phyloP scores from a whole-genome alignment of 2,888 invertebrate species.

The Calameuta idolon region DNA sequence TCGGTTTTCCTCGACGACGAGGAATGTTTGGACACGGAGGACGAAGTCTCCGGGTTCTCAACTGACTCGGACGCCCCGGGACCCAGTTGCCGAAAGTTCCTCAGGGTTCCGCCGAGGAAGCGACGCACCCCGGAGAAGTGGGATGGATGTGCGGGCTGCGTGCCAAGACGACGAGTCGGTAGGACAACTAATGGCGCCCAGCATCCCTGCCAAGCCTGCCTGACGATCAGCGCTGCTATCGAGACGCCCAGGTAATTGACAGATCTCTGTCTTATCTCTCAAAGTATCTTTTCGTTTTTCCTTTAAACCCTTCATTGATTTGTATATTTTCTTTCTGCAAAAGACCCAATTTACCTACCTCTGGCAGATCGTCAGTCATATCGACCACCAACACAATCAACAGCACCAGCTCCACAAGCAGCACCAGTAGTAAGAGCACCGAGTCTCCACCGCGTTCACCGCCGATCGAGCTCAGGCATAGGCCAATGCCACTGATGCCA shows the following conservation, averaged over 20 bases:
- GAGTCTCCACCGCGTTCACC: constrained; percentile 54
- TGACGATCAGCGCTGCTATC: constrained; percentile 62
- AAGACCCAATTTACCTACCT: not conserved
- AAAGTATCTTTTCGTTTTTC: not conserved
- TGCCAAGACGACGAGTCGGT: constrained; percentile 58
- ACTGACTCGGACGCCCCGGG: constrained; percentile 79
- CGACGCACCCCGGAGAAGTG: constrained; percentile 59
- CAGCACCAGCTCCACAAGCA: constrained; percentile 40
- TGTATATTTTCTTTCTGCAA: not conserved
- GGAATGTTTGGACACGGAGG: constrained; percentile 80
- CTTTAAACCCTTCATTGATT: not conserved
- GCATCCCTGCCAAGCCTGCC: constrained; percentile 51
- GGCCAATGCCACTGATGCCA: constrained; percentile 53
- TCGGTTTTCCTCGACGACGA: constrained; percentile 79
- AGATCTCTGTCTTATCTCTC: not conserved
- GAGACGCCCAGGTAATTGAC: constrained; percentile 56
- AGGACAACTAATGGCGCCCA: constrained; percentile 28
- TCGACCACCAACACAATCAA: constrained; percentile 39
- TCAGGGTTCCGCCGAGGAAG: constrained; percentile 64
- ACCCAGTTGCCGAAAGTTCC: constrained; percentile 62
- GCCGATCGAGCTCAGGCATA: constrained; percentile 58
- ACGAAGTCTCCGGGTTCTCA: constrained; percentile 86
- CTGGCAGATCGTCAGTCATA: constrained; percentile 49
- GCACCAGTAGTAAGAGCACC: constrained; percentile 55
- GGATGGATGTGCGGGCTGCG: constrained; percentile 66